Evolutionary conservation across 1,140 invertebrate genomes (phyloP), one percentile per base, ranked within the genome.

Genomic region (Drosophila arizonae): DNA sequence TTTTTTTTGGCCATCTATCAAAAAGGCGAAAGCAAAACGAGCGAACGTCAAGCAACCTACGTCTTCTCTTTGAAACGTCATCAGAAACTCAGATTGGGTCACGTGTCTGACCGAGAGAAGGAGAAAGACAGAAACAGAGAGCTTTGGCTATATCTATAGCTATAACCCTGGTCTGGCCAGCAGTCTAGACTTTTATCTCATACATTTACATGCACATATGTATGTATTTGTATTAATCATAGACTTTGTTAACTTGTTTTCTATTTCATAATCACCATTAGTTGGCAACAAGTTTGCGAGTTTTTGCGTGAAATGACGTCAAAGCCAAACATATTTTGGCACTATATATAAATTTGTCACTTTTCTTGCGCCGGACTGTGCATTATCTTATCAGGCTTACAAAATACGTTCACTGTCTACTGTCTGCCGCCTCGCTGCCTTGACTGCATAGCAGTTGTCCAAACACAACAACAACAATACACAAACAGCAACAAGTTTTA

Each of bases 361-460:
- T 58, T 43, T 46, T 54, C 26, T 72, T 52, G 60, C 33, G 39
- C 13, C n/a, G 13, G 4, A 45, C 6, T 5, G 8, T 28, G 30
- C 43, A 61, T 41, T 73, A 88, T 79, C 82, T 86, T 71, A 86
- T 86, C 84, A 68, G 51, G 9, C 28, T 72, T 81, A 77, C 78
- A 77, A 70, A 57, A 57, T 11, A 30, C 62, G 62, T 52, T 36
- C 30, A 10, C 26, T 43, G 36, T 54, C 33, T 63, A 36, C 33
- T 11, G 54, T 11, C 36, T 15, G 1, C 9, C 9, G 52, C 17
- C 33, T 13, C 4, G 6, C 43, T 17, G n/a, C 43, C 9, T 39
- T 33, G 33, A 55, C 33, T 21, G 33, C 30, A 17, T 6, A 39
- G 41, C 62, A 76, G 45, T 72, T 76, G 76, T 66, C 28, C 41